Base-by-base conservation (phyloP, 2,888 invertebrate genomes). In the Drosophila rubida region DNA sequence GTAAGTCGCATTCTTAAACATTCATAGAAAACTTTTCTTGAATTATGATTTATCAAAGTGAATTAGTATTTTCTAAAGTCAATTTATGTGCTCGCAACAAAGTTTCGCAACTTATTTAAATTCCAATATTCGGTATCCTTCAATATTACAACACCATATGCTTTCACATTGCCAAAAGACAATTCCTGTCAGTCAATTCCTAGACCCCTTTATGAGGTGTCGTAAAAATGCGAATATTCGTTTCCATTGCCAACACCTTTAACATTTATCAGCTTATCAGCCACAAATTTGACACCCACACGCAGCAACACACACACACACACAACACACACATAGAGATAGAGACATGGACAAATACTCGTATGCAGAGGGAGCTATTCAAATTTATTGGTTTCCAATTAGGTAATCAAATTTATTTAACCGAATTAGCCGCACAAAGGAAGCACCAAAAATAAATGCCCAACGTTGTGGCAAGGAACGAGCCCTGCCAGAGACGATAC, bases 301-400 rank as follows among this genome's bases (percentile, higher is more conserved):
- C 46, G 19, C 19, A 37, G 32, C n/a, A 13, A 11, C 11, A 48
- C 58, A 39, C 23, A 9, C 22, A 53, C 23, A 9, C 13, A 44
- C 58, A 39, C 19, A 11, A 32, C n/a, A 30, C 19, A 57, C 49
- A 45, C 49, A 37, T 48, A 39, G 32, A 39, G 44, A 45, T 35
- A 57, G 23, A 35, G 51, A 64, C 42, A 45, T 50, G 53, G 42
- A 51, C 60, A 75, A 78, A 85, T 69, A 61, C 35, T 37, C 25
- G 42, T 5, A 23, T 44, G 39, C 49, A 59, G 58, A 61, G 63
- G 59, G 53, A 68, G 76, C 70, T 63, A 60, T 79, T 69, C 55
- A 74, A 83, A 88, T 86, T 88, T 86, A 83, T 83, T 82, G 83
- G 77, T 72, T 79, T 83, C 80, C 82, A 83, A 83, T 88, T 88